Base-by-base conservation (phyloP, 2,113 vertebrate genomes). In the Oreochromis niloticus region DNA sequence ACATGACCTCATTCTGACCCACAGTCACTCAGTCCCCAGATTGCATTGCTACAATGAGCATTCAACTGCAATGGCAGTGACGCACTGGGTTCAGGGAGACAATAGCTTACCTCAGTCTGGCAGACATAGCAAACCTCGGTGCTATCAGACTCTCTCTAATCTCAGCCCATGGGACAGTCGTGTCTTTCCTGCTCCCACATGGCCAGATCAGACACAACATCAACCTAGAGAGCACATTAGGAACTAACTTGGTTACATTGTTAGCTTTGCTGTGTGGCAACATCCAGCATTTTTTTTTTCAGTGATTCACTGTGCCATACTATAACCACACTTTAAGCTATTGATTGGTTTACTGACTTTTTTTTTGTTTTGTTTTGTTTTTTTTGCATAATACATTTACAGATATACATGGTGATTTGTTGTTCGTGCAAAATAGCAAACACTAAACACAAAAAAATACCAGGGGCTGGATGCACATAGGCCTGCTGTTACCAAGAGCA, bases 91-190 rank as follows among this genome's bases (percentile, higher is more conserved):
- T 46, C 86, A 84, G 84, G 84, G 88, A 93, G 90, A 96, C 94
- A 96, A 96, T 94, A 89, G 95, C 88, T 89, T 89, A 93, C 95
- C 94, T 96, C 95, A 92, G 89, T 84, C 86, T 83, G 30, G 73
- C 94, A 96, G 96, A 96, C 96, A 97, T 93, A 96, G 96, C 95
- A 95, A 94, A 93, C 89, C 87, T 94, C 93, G 57, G 88, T 84
- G 87, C 92, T 95, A 94, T 95, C 96, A 94, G 94, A 93, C 92
- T 57, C 90, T 86, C 89, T 90, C 94, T 95, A 95, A 95, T 96
- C 95, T 94, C 89, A 84, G 90, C 50, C 91, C 88, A 93, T 95
- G 94, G 92, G 94, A 95, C 88, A 91, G 90, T 59, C 10, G 34
- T 80, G 87, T 85, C 92, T 89, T 83, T 91, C 85, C 91, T 75